These are phyloP conservation scores for Diplolepis rosae DNA, from an alignment of 2,888 invertebrate genomes.

Conservation along the genomic window DNA sequence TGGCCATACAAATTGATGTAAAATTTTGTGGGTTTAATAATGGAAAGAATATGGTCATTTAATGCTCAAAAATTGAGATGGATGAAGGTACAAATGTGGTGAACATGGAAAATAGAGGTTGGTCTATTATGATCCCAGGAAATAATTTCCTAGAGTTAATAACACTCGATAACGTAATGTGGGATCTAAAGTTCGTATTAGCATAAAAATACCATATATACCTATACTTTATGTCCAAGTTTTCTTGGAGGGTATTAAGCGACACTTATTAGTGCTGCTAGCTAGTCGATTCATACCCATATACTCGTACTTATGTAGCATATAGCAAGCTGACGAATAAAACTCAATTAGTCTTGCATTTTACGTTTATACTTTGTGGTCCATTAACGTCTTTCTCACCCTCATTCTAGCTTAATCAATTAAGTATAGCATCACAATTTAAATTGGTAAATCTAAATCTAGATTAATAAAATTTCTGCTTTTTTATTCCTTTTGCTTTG, in stretches of 20 bases:
- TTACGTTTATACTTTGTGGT: background rate
- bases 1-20: too few species aligned
- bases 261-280: constrained; percentile 12
- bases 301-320: background rate
- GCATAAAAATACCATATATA: constrained; percentile 13
- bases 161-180: background rate
- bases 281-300: constrained; percentile 1
- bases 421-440: background rate
- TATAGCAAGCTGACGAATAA: background rate
- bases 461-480: background rate
- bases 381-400: background rate
- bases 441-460: background rate
- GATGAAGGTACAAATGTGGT: background rate
- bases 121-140: background rate
- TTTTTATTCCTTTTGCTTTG: too few species aligned
- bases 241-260: constrained; percentile 1
- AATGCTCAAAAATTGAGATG: background rate
- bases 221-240: background rate
- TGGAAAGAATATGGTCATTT: background rate
- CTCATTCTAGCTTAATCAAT: background rate
- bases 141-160: background rate
- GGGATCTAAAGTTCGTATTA: constrained; percentile 5
- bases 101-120: background rate
- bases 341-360: constrained; percentile 5
- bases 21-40: background rate